A percentile compares a stretch with the other conserved stretches of the same genome.
Conservation (phyloP, 2,888 invertebrate genomes). For the Cephus nigrinus region DNA sequence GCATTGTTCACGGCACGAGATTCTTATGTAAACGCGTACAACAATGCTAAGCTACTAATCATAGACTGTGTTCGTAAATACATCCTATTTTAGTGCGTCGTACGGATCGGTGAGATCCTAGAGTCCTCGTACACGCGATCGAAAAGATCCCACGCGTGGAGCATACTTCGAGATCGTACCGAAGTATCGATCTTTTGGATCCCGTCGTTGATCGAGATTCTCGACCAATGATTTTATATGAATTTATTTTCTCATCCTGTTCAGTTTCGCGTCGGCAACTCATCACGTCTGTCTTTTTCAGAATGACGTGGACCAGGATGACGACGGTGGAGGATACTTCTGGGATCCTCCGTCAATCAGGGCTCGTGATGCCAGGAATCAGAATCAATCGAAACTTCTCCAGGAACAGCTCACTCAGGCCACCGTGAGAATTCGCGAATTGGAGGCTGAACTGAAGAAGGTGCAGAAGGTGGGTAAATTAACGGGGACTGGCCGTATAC, state of each 20-base stretch:
- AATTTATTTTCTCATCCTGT: neutral
- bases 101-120: neutral
- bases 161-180: neutral
- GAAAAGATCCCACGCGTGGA: neutral
- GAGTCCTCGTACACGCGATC: neutral
- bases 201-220: neutral
- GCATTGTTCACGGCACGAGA: slow-evolving; percentile 49
- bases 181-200: neutral
- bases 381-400: slow-evolving; percentile 46
- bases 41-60: slow-evolving; percentile 52
- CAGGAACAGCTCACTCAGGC: slow-evolving; percentile 60
- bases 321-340: slow-evolving; percentile 54
- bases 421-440: slow-evolving; percentile 59
- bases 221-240: neutral
- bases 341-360: slow-evolving; percentile 57
- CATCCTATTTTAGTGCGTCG: slow-evolving; percentile 2
- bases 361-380: slow-evolving; percentile 36
- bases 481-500: neutral
- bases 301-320: slow-evolving; percentile 45
- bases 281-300: slow-evolving; percentile 25
- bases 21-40: slow-evolving; percentile 57
- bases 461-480: slow-evolving; percentile 41
- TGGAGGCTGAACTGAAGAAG: slow-evolving; percentile 55
- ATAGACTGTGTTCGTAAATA: slow-evolving; percentile 24
- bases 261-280: neutral